Conservation (phyloP, 2,113 vertebrate species). For the Clinocottus analis region DNA sequence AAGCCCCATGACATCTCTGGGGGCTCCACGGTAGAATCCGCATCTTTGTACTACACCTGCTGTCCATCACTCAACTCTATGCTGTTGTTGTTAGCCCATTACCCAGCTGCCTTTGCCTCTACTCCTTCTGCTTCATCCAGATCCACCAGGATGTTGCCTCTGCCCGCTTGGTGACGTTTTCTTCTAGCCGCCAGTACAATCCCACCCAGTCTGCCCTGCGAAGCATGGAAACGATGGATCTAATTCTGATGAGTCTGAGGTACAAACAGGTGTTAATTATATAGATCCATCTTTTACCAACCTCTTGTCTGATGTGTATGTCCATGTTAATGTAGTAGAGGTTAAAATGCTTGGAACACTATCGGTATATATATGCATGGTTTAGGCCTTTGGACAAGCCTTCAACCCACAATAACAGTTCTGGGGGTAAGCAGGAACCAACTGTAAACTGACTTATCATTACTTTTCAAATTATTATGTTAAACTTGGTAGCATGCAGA, state of each 20-base stretch:
- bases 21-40: too few relatives aligned
- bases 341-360: neutral
- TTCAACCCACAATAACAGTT: neutral
- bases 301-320: neutral
- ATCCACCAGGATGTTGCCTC: neutral
- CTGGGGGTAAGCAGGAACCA: neutral
- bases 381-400: neutral
- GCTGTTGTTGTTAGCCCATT: neutral
- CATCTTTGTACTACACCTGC: too few relatives aligned
- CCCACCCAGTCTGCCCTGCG: neutral
- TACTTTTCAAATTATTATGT: neutral
- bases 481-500: neutral
- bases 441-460: neutral
- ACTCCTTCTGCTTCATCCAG: neutral
- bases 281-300: neutral
- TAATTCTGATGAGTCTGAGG: neutral
- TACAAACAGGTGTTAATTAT: neutral
- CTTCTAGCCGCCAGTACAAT: neutral
- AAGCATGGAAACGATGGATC: neutral
- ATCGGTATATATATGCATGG: neutral
- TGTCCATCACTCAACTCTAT: too few relatives aligned
- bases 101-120: neutral
- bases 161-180: neutral
- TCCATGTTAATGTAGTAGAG: neutral
- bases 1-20: too few relatives aligned